Evolutionary conservation across 1,140 invertebrate species (phyloP).

Genomic region (Hermetia illucens): DNA sequence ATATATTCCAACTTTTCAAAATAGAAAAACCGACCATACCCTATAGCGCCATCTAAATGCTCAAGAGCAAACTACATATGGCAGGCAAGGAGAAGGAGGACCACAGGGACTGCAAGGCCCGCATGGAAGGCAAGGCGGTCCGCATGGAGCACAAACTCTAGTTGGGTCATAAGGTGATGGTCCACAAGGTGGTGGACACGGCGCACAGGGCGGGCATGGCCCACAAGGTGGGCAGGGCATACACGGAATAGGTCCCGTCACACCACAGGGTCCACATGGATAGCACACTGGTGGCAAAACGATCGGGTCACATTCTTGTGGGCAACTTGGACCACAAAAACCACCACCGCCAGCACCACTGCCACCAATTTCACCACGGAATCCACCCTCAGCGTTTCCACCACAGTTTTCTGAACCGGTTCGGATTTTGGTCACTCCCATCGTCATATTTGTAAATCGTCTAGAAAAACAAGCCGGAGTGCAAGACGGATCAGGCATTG

Average conservation of each 20-base stretch:
- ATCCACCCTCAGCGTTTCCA: slow-evolving; percentile 15
- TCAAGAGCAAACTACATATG: no score
- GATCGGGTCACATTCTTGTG: no score
- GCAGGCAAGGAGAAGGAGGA: no score
- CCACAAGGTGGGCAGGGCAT: slow-evolving; percentile 8
- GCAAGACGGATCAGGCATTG: slow-evolving; percentile 49
- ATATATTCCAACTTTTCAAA: no score
- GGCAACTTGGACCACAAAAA: background rate
- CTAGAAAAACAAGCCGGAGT: slow-evolving; percentile 22
- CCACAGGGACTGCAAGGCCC: slow-evolving; percentile 5
- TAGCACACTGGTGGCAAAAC: slow-evolving; percentile 7
- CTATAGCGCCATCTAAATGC: no score
- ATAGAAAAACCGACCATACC: no score
- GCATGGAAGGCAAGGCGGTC: slow-evolving; percentile 1
- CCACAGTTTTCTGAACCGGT: slow-evolving; percentile 10
- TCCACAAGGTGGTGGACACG: no score
- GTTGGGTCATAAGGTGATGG: no score
- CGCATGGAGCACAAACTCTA: no score
- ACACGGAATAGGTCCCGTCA: no score
- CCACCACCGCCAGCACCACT: background rate
- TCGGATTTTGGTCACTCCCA: slow-evolving; percentile 25
- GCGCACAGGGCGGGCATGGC: background rate
- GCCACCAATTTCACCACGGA: slow-evolving; percentile 4
- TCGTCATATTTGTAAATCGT: slow-evolving; percentile 24
- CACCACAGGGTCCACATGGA: slow-evolving; percentile 6